Evolutionary conservation across 2,888 invertebrate genomes (phyloP), one percentile per base, ranked within the genome.

Genomic region (Aporophyla nigra): DNA sequence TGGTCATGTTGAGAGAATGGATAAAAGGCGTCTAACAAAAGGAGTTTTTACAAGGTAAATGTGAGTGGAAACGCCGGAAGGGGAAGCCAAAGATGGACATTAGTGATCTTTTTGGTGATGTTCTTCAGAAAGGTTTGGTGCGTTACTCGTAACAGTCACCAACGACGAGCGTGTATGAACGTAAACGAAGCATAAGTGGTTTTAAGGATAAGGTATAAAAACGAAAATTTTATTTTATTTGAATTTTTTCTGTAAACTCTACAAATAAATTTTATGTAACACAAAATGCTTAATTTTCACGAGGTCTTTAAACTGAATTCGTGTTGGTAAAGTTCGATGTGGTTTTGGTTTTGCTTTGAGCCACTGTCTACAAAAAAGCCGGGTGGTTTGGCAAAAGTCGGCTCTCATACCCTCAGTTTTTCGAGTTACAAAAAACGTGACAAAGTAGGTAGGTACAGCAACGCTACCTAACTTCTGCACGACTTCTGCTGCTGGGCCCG

Each of bases 251-350:
- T 49, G 49, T 21, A 16, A 51, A 49, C 40, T 73, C 33, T n/a
- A 12, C 16, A 71, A 43, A 71, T 46, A 7, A 40, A 59, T 24
- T 21, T 69, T 27, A 5, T 33, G 4, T 21, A 19, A 59, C 43
- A 62, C 16, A 21, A 54, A 69, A 33, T n/a, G 12, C 4, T 71
- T 21, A 16, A 24, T 40, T 71, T 71, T 40, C 7, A 43, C 5
- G 3, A 27, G 49, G 24, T 12, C 16, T 58, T 24, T 16, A 70
- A 70, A 73, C 24, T n/a, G 21, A 24, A 71, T 56, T 70, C 12
- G 2, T 66, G 27, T 27, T 54, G 5, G 43, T 10, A 56, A 56
- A 27, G 19, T 56, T 71, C 5, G 12, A 12, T 27, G 21, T 46
- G 16, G 12, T 43, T 71, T 71, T 65, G 33, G n/a, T 49, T 59